These are phyloP conservation scores for Harpalus rubripes DNA, from an alignment of 2,888 invertebrate genomes.

Conservation along the genomic window DNA sequence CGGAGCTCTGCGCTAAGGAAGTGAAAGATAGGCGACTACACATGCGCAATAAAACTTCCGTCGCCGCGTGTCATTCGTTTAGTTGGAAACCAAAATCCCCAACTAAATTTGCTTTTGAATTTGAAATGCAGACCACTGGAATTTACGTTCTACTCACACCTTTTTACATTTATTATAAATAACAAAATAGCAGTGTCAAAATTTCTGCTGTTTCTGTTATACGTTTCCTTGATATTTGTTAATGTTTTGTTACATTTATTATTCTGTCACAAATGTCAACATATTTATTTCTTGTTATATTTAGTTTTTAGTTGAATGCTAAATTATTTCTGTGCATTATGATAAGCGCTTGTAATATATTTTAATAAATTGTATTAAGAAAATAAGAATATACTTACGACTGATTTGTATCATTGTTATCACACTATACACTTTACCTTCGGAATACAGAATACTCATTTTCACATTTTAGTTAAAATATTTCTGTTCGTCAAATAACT, in stretches of 20 bases:
- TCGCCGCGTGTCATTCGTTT: constrained; percentile 63
- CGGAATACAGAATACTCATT: neutral
- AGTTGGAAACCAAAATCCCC: constrained; percentile 53
- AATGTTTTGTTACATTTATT: no score
- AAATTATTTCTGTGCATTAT: no score
- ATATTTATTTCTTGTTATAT: no score
- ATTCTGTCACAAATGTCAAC: no score
- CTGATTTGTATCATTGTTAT: neutral
- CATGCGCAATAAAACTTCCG: constrained; percentile 66
- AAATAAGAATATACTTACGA: neutral
- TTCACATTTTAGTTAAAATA: neutral
- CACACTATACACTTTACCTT: neutral
- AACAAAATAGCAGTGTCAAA: no score
- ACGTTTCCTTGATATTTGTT: no score
- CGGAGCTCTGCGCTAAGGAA: constrained; percentile 66
- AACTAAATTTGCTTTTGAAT: neutral
- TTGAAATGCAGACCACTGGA: neutral
- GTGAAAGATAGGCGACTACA: constrained; percentile 57
- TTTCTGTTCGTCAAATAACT: neutral
- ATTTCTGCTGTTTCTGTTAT: no score
- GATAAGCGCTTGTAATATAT: no score
- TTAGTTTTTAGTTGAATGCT: no score
- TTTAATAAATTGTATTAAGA: neutral
- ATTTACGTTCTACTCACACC: no score
- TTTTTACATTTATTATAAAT: no score